Base-by-base conservation (phyloP, 1,140 invertebrate genomes). In the Cepaea nemoralis region DNA sequence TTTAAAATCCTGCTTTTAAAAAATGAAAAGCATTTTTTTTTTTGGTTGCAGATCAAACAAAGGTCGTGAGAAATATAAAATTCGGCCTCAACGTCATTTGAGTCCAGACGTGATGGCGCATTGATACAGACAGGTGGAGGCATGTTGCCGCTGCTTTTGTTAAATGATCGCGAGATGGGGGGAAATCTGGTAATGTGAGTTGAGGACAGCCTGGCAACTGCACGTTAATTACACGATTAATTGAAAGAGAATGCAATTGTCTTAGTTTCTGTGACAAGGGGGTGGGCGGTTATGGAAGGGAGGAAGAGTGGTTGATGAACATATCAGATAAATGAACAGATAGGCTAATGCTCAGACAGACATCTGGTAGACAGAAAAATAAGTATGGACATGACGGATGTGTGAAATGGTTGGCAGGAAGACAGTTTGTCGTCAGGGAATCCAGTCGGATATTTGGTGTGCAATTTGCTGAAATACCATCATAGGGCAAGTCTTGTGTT, bases 51-150 rank as follows among this genome's bases (percentile, higher is more conserved):
- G 50, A 14, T 19, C 50, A 55, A 24, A 55, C n/a, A 55, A 22
- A 19, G 50, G 50, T 55, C 50, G 50, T 55, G 50, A 55, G 50
- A 55, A n/a, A 55, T 55, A 55, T 55, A 55, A 14, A 55, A 55
- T 55, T 55, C 6, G 22, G n/a, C 22, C 50, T 19, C 22, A 45
- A 19, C 8, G 42, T 45, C 19, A 8, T 19, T 10, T 45, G 42
- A 45, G 42, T 19, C 19, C 8, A 55, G 8, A 55, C 50, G 50
- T 55, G 50, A 55, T 22, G 50, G 50, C 50, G 50, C 50, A 55
- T 55, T 55, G 19, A 55, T 55, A 55, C 19, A 55, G 50, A 55
- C 50, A 55, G 50, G 50, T 55, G 50, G 50, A 8, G n/a, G 50
- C 50, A 55, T 55, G n/a, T 10, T 55, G 50, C 50, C 19, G 19